Evolutionary conservation across 2,888 invertebrate species (phyloP), one percentile per base, ranked within the genome.

Genomic region (Thyatira batis): DNA sequence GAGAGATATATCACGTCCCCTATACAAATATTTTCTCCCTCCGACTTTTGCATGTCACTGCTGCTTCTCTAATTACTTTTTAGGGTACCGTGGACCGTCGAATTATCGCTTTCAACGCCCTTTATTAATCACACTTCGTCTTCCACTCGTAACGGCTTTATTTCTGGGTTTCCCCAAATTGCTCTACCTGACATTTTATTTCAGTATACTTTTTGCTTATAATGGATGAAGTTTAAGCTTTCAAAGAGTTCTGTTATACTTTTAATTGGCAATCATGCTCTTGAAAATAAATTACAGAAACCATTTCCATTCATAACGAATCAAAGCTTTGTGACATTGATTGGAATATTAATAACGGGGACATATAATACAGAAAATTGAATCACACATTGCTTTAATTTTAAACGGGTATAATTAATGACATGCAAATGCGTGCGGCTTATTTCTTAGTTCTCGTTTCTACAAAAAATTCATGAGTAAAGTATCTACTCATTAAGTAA

Each of bases 61-160:
- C 27, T 48, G 27, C 27, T 48, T 27, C 48, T 48, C 27, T 46
- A 46, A 48, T 48, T 48, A 28, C 48, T 48, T 48, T 39, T 48
- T 27, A 27, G 48, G 27, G 27, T 48, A 17, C 27, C 27, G 27
- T 17, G 27, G 48, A 17, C 27, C 27, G 27, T 27, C 39, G 48
- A 27, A 27, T 27, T 48, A 27, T 46, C 27, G 27, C 13, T 27
- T 23, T n/a, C 21, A 25, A 23, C 45, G 8, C 39, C 39, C 39
- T 39, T 39, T 61, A 65, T 67, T 67, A 62, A 67, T 67, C 65
- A 64, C 66, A 63, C 58, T 63, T 58, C 60, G 61, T 61, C 62
- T 65, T 63, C 55, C 54, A 60, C 58, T 65, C 59, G 58, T 60
- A 60, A 57, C 45, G 57, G 60, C 56, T 54, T 57, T 61, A 61